Evolutionary conservation across 2,797 vertebrate genomes (phyloP).

Genomic region (Falco cherrug): DNA sequence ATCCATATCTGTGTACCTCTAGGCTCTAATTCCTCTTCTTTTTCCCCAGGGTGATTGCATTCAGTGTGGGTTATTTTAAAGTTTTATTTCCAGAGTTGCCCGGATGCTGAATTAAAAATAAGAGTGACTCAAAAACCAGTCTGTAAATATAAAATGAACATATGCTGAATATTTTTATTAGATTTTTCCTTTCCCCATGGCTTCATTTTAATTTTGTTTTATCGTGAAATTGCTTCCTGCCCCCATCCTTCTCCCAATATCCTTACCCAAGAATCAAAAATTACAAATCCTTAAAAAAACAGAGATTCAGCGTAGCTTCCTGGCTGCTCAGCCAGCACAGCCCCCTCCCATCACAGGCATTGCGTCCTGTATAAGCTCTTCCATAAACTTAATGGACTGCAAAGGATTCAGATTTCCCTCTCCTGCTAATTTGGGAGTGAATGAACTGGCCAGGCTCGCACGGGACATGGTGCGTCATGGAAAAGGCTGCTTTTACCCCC

Average conservation of each 20-base stretch:
- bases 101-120: not conserved
- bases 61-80: not conserved
- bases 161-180: not conserved
- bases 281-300: not conserved
- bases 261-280: not conserved
- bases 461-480: rapidly evolving
- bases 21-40: not conserved
- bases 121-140: not conserved
- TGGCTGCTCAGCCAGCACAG: not conserved
- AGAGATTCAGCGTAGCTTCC: rapidly evolving
- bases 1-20: not conserved
- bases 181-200: not conserved
- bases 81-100: not conserved
- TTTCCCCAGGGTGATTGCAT: not conserved
- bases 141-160: not conserved
- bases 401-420: not conserved
- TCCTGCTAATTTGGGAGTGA: not conserved
- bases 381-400: not conserved
- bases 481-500: not conserved
- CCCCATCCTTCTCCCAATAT: not conserved
- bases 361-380: not conserved
- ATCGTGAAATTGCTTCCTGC: not conserved
- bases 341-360: not conserved
- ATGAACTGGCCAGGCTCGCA: rapidly evolving
- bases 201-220: not conserved